Conservation (phyloP, 2,113 vertebrate genomes). For the Stegastes partitus region DNA sequence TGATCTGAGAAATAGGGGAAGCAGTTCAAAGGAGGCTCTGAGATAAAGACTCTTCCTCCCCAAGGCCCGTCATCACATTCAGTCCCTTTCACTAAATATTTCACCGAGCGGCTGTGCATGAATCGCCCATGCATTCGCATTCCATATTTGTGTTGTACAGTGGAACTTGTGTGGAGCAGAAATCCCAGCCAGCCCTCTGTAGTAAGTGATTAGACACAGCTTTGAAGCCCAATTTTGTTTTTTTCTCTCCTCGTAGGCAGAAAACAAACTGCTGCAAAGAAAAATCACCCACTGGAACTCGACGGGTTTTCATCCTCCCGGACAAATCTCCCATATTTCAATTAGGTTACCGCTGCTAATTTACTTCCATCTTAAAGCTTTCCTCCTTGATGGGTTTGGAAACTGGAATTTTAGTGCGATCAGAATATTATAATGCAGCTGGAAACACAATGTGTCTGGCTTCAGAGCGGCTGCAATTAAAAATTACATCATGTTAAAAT, state of each 20-base stretch:
- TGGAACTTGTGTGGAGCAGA: neutral
- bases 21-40: constrained; percentile 33
- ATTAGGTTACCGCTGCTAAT: neutral
- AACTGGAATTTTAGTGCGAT: constrained; percentile 13
- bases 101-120: neutral
- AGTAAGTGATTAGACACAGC: constrained; percentile 6
- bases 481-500: constrained; percentile 41
- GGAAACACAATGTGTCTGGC: constrained; percentile 37
- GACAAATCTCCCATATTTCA: constrained; percentile 17
- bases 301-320: constrained; percentile 1
- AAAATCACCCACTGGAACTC: constrained; percentile 11
- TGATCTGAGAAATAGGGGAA: constrained; percentile 14
- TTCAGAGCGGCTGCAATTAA: constrained; percentile 21
- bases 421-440: constrained; percentile 18
- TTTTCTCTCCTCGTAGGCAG: neutral
- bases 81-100: constrained; percentile 36
- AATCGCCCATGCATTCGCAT: neutral
- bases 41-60: constrained; percentile 21
- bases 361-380: neutral
- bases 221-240: constrained; percentile 28
- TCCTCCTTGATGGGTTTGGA: constrained; percentile 14
- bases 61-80: constrained; percentile 13
- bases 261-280: constrained; percentile 13
- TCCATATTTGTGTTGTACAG: constrained; percentile 11
- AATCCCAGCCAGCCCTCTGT: neutral